These are phyloP conservation scores for Antennarius maculatus DNA, from an alignment of 2,797 vertebrate species.

Conservation along the genomic window DNA sequence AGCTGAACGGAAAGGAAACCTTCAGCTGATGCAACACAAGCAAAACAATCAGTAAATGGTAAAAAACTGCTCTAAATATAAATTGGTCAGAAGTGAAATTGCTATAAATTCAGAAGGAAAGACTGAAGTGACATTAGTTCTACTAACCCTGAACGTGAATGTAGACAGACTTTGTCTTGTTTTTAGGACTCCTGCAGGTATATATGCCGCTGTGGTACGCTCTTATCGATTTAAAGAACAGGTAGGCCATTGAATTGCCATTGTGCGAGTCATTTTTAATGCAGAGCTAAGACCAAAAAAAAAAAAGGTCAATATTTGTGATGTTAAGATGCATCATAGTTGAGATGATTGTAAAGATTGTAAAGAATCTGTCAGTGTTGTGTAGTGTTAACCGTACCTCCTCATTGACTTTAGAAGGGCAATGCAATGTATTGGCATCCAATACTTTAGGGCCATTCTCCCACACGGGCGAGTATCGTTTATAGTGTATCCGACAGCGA, in stretches of 20 bases:
- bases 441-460: neutral
- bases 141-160: conserved; percentile 74
- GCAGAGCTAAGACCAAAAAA: conserved; percentile 50
- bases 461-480: fast-evolving
- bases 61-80: neutral
- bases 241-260: fast-evolving
- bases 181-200: conserved; percentile 49
- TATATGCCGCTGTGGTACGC: conserved; percentile 65
- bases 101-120: neutral
- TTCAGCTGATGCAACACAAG: conserved; percentile 76
- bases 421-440: fast-evolving
- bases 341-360: neutral
- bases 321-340: neutral
- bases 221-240: conserved; percentile 60
- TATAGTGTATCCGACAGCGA: conserved; percentile 7
- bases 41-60: conserved; percentile 1
- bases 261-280: fast-evolving
- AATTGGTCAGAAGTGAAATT: neutral
- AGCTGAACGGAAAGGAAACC: conserved; percentile 84
- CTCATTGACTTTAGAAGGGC: neutral
- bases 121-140: conserved; percentile 1
- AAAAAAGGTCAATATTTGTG: too few species aligned
- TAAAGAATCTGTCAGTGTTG: neutral
- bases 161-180: conserved; percentile 36
- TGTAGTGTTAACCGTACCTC: conserved; percentile 39